These are phyloP conservation scores for Ctenicera cuprea DNA, from an alignment of 2,888 invertebrate species.

Conservation along the genomic window DNA sequence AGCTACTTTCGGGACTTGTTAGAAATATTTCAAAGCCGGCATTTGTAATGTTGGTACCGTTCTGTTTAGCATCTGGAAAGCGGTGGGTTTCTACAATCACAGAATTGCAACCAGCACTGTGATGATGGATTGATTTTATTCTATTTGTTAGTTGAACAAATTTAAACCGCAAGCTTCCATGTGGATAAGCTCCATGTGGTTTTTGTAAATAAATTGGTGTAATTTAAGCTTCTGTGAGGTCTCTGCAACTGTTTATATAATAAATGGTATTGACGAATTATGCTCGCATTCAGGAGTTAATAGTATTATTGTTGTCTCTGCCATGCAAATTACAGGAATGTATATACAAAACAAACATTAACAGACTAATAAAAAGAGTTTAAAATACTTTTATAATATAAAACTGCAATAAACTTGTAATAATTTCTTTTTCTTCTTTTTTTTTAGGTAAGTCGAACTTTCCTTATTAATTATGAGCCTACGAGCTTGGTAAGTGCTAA, in stretches of 20 bases:
- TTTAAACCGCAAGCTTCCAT: neutral
- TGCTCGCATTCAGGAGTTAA: too few species aligned
- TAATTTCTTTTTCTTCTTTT: neutral
- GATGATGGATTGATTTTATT: neutral
- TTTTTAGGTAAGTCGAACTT: neutral
- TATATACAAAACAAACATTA: neutral
- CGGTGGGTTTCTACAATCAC: slow-evolving; percentile 4
- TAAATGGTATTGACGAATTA: too few species aligned
- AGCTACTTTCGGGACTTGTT: neutral
- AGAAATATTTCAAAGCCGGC: neutral
- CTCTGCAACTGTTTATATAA: too few species aligned
- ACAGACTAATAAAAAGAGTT: neutral
- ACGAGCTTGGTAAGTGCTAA: neutral
- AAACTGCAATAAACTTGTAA: neutral
- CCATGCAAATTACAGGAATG: neutral
- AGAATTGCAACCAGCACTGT: neutral
- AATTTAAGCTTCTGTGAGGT: too few species aligned
- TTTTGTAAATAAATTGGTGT: too few species aligned
- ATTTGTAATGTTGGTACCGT: slow-evolving; percentile 15
- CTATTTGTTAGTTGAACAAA: neutral
- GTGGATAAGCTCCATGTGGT: too few species aligned
- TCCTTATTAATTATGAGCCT: neutral
- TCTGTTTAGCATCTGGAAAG: slow-evolving; percentile 4
- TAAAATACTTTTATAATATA: neutral
- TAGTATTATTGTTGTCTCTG: too few species aligned